Evolutionary conservation across 2,797 vertebrate species (phyloP).

Genomic region (Schizopygopsis malacanthus): DNA sequence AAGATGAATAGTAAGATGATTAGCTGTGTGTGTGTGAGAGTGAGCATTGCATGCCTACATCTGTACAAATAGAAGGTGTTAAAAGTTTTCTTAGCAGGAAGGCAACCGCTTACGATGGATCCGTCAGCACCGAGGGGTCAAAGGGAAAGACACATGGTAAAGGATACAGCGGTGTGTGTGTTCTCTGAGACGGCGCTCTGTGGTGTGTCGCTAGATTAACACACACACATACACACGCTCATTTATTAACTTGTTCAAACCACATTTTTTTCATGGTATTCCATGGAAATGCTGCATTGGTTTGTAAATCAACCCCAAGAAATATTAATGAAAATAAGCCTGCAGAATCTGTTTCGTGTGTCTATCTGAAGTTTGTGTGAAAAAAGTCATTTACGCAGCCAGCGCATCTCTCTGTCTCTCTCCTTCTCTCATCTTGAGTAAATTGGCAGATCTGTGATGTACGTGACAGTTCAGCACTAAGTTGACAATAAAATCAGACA

Average conservation of each 20-base stretch:
- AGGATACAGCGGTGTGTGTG: conserved; percentile 34
- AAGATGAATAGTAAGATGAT: conserved; percentile 24
- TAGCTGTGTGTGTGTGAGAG: conserved; percentile 18
- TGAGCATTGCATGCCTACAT: conserved; percentile 53
- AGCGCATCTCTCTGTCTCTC: background rate
- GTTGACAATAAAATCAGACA: conserved; percentile 10
- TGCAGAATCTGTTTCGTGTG: background rate
- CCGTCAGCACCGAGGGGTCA: conserved; percentile 58
- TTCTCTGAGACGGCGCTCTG: conserved; percentile 6
- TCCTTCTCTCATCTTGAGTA: background rate
- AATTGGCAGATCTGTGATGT: conserved; percentile 18
- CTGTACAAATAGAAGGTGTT: conserved; percentile 65
- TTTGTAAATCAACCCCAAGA: background rate
- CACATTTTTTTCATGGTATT: background rate
- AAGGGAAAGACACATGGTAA: conserved; percentile 50
- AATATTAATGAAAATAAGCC: background rate
- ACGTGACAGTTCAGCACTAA: background rate
- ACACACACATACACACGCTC: background rate
- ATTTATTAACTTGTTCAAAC: conserved; percentile 32
- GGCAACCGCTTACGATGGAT: conserved; percentile 58
- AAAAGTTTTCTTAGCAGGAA: conserved; percentile 57
- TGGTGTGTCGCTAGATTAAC: conserved; percentile 7
- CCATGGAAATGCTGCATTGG: background rate
- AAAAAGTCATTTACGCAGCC: background rate
- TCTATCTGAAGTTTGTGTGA: conserved; percentile 1